Evolutionary conservation across 2,113 vertebrate species (phyloP), one percentile per base, ranked within the genome.

Genomic region (Tinamus guttatus): DNA sequence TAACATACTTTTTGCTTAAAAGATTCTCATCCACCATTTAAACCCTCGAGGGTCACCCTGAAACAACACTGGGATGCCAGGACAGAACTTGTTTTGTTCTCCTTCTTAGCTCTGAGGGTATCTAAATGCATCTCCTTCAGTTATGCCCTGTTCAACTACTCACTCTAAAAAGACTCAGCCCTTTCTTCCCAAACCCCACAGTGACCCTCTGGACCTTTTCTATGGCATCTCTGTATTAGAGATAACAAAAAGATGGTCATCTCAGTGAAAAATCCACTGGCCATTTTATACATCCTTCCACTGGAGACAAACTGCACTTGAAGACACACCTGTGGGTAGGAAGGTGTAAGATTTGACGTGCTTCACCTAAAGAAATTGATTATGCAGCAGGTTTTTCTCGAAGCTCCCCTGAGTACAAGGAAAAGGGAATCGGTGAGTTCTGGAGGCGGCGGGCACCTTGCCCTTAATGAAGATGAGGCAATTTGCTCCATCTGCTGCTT

Each of bases 211-310:
- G 51, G 92, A 47, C 24, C 34, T 25, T 21, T 20, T 2, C 20
- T 30, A 4, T 4, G 51, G 41, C 30, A 18, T 30, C 16, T 75
- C 67, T 21, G 24, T 67, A 38, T 7, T 12, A 43, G 36, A 0
- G 0, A 28, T 51, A 25, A 58, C 8, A 21, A 63, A 73, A 51
- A 1, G 1, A 10, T 1, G 2, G 40, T 51, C 7, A 11, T 78
- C 47, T 43, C 38, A 20, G 54, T 78, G 58, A 5, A 0, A 75
- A 87, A 81, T 43, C 9, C 27, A 19, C 25, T 15, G 18, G 4
- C 15, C n/a, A 4, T n/a, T 78, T 81, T 40, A 16, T 58, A 3
- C 36, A 14, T 60, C 27, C 34, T 68, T 71, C 28, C 27, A 0
- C 10, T 8, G 24, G 30, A 41, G 20, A 51, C 25, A 11, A 58